These are phyloP conservation scores for Anableps anableps DNA, from an alignment of 2,797 vertebrate genomes.

Conservation along the genomic window DNA sequence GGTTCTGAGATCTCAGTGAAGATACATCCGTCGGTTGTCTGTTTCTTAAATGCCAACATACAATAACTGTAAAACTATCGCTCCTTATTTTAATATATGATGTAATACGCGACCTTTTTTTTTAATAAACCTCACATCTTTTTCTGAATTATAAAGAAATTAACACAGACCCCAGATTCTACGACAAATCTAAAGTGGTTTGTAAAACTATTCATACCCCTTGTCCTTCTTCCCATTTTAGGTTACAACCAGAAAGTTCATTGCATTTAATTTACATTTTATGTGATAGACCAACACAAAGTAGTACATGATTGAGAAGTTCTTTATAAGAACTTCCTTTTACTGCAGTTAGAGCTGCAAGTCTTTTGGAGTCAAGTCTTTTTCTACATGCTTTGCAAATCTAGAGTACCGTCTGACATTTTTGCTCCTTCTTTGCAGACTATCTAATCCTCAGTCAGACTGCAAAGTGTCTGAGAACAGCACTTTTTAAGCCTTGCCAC, in stretches of 20 bases:
- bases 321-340: not conserved
- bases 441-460: not conserved
- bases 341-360: not conserved
- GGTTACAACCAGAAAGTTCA: not conserved
- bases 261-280: not conserved
- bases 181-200: not conserved
- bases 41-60: not conserved
- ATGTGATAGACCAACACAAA: not conserved
- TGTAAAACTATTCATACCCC: not conserved
- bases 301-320: not conserved
- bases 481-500: not conserved
- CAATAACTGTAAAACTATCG: not conserved
- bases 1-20: not conserved
- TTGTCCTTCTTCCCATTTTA: not conserved
- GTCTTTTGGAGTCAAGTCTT: not conserved
- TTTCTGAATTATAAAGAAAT: not conserved
- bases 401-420: not conserved
- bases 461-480: not conserved
- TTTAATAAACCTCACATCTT: not conserved
- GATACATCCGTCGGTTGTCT: not conserved
- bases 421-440: not conserved
- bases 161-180: not conserved
- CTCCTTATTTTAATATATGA: not conserved
- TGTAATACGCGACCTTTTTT: not conserved
- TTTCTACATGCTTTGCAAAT: not conserved